phyloP scores from a whole-genome alignment of 2,113 vertebrate species.

The Tringa solitaria region DNA sequence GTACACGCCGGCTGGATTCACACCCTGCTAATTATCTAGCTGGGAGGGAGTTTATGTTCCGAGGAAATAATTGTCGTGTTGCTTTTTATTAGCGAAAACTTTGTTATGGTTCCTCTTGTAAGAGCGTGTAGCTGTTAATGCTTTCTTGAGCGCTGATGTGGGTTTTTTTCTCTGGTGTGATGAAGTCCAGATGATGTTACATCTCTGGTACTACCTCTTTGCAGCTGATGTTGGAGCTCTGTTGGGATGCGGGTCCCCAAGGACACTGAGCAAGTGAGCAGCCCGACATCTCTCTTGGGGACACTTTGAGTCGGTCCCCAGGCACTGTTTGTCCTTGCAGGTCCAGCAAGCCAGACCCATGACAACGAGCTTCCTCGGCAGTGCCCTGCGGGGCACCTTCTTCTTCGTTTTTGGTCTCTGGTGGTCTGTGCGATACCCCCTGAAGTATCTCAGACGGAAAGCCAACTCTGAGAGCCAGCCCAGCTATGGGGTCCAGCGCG shows the following conservation, averaged over 20 bases:
- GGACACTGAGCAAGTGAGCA: neutral
- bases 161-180: neutral
- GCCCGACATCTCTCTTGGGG: neutral
- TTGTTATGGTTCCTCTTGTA: neutral
- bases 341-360: neutral
- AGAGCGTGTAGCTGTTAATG: fast-evolving
- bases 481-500: conserved; percentile 30
- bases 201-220: neutral
- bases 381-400: conserved; percentile 89
- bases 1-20: neutral
- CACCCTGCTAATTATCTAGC: neutral
- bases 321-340: neutral
- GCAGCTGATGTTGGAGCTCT: neutral
- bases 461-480: neutral
- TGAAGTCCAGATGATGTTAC: neutral
- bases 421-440: conserved; percentile 82
- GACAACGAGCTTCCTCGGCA: conserved; percentile 89
- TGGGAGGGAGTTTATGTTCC: neutral
- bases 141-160: neutral
- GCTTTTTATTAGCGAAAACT: neutral
- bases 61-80: neutral
- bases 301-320: neutral
- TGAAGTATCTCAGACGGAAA: conserved; percentile 75
- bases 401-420: conserved; percentile 87
- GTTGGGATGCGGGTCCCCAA: fast-evolving